Evolutionary conservation across 2,888 invertebrate genomes (phyloP).

Genomic region (Phengaris arion): DNA sequence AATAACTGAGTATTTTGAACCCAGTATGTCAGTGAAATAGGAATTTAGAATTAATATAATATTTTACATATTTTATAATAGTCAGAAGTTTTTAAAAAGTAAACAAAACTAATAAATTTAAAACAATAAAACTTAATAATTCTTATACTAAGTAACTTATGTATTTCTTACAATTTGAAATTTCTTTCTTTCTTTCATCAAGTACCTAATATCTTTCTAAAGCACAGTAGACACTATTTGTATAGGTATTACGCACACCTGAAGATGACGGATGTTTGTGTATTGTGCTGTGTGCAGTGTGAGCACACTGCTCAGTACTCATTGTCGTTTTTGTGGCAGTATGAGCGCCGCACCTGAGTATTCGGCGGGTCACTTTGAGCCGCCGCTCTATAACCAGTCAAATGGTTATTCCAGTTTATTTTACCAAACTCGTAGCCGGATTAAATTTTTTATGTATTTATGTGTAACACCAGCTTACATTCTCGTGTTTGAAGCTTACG

Average conservation of each 20-base stretch:
- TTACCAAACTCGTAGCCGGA: not conserved
- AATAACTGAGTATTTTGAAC: no score
- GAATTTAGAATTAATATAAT: no score
- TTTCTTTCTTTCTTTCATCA: not conserved
- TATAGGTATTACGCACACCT: not conserved
- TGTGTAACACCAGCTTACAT: not conserved
- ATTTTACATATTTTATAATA: no score
- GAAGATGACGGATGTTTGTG: conserved; percentile 4
- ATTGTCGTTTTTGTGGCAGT: conserved; percentile 1
- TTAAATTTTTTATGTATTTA: not conserved
- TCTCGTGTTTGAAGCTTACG: not conserved
- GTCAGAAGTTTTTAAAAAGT: no score
- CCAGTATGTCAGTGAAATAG: no score
- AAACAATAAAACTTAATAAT: no score
- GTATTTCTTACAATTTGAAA: not conserved
- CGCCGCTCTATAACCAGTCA: conserved; percentile 44
- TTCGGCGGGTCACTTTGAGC: conserved; percentile 63
- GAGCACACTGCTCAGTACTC: not conserved
- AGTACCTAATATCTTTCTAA: not conserved
- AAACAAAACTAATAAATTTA: no score
- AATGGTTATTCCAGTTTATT: conserved; percentile 1
- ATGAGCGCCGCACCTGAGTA: conserved; percentile 64
- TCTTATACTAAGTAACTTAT: no score
- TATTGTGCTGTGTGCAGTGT: not conserved
- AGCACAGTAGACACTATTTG: not conserved